Evolutionary conservation across 2,797 vertebrate species (phyloP).

Genomic region (Schizopygopsis malacanthus): DNA sequence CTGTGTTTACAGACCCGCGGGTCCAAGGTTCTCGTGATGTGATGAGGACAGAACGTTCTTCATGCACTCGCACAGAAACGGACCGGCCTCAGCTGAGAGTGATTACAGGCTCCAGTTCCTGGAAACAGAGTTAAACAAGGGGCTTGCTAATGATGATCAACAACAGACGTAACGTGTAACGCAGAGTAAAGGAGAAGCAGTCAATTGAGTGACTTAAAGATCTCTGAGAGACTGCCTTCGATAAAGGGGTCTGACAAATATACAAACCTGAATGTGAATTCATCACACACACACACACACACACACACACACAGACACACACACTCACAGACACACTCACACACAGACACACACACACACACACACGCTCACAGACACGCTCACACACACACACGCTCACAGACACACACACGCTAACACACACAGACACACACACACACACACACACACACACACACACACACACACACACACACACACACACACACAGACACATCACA

Average conservation of each 20-base stretch:
- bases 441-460: too few species aligned
- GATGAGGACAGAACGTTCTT: neutral
- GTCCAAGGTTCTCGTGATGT: neutral
- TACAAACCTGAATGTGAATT: neutral
- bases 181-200: neutral
- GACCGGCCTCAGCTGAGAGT: neutral
- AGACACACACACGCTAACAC: too few species aligned
- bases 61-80: neutral
- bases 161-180: neutral
- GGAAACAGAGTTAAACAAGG: neutral
- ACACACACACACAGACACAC: too few species aligned
- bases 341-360: too few species aligned
- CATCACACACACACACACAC: neutral
- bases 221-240: neutral
- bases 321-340: too few species aligned
- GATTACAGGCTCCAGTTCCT: conserved; percentile 4
- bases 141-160: neutral
- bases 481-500: too few species aligned
- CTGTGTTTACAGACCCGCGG: neutral
- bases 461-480: too few species aligned
- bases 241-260: neutral
- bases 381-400: too few species aligned
- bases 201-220: neutral
- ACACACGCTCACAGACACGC: too few species aligned
- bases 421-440: too few species aligned